Conservation (phyloP, 2,797 vertebrate species). For the Eospalax fontanierii region DNA sequence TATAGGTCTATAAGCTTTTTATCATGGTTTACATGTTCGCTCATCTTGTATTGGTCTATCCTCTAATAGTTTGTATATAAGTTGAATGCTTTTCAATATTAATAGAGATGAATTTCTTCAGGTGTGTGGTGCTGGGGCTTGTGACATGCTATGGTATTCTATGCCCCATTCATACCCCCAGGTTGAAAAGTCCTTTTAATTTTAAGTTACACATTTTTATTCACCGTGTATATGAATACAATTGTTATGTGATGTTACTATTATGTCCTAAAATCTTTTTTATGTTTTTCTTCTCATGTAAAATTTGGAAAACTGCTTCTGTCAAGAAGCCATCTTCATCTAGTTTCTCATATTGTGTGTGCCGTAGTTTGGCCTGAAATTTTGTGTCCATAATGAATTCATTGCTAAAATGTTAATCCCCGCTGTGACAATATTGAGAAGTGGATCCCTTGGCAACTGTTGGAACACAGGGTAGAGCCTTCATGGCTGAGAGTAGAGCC, state of each 20-base stretch:
- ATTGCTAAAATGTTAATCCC: neutral
- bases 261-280: neutral
- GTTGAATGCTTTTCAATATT: too few species aligned
- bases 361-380: neutral
- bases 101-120: neutral
- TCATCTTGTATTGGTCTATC: neutral
- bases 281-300: neutral
- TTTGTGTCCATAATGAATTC: neutral
- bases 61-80: neutral
- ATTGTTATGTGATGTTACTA: neutral
- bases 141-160: too few species aligned
- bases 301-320: neutral
- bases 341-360: neutral
- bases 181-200: neutral
- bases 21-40: neutral
- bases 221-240: neutral
- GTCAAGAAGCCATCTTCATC: neutral
- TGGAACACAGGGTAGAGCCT: neutral
- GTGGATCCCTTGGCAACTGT: neutral
- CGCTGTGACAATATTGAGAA: neutral
- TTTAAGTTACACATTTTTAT: neutral
- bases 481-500: neutral
- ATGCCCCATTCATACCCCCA: too few species aligned
- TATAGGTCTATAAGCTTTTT: neutral
- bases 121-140: neutral